Percentiles rank a stretch among this genome's conserved stretches.
Evolutionary conservation across 2,113 vertebrate species (phyloP).

Genomic region (human (Homo sapiens)): DNA sequence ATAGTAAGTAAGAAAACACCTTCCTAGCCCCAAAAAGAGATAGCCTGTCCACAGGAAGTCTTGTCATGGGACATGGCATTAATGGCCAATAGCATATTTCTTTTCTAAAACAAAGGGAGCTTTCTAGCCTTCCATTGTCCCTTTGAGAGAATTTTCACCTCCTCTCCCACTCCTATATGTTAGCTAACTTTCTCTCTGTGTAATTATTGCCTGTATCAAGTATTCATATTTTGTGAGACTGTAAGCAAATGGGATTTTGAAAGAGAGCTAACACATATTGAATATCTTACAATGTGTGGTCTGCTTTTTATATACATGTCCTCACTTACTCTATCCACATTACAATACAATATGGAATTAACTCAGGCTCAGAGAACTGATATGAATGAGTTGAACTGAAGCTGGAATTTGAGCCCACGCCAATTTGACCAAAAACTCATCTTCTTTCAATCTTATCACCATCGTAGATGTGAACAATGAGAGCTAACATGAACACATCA

Average conservation of each 20-base stretch:
- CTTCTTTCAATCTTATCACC: background rate
- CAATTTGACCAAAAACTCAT: background rate
- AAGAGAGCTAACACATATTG: slow-evolving; percentile 24
- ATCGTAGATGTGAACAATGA: background rate
- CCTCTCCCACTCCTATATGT: background rate
- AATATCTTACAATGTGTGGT: slow-evolving; percentile 18
- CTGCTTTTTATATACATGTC: slow-evolving; percentile 7
- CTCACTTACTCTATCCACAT: background rate
- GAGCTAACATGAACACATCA: too few species aligned
- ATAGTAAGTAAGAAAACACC: background rate
- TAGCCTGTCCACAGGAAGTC: background rate
- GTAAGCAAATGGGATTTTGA: slow-evolving; percentile 7
- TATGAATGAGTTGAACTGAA: background rate
- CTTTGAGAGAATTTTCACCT: background rate
- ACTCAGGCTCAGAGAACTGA: background rate
- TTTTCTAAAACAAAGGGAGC: background rate
- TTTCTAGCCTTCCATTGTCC: background rate
- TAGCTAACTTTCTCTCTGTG: background rate
- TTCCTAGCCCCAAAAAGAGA: background rate
- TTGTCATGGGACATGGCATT: background rate
- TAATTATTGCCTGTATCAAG: background rate
- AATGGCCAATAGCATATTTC: background rate
- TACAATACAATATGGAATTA: background rate
- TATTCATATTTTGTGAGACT: background rate
- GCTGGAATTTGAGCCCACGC: background rate